A percentile compares a stretch with the other conserved stretches of the same genome.
Evolutionary conservation across 2,888 invertebrate species (phyloP).

Genomic region (Patella ulyssiponensis): DNA sequence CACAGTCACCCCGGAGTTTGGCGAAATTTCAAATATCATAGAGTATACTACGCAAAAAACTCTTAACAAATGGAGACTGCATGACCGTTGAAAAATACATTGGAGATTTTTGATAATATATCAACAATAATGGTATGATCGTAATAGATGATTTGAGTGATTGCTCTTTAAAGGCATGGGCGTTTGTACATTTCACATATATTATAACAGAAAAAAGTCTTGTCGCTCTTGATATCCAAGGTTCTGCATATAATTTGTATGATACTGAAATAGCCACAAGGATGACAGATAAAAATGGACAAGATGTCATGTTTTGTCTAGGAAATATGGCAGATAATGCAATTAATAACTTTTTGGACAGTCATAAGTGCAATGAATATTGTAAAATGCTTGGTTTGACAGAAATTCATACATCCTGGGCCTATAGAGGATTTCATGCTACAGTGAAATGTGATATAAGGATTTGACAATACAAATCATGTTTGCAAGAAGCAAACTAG

Average conservation of each 20-base stretch:
- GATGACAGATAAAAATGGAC: background rate
- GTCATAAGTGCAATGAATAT: background rate
- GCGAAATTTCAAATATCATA: background rate
- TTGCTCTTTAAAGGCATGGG: background rate
- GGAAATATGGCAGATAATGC: background rate
- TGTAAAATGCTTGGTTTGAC: background rate
- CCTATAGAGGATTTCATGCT: too few species aligned
- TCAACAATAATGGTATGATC: background rate
- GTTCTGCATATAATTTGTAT: background rate
- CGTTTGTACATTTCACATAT: conserved; percentile 7
- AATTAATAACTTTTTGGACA: background rate
- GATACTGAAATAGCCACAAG: background rate
- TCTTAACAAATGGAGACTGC: background rate
- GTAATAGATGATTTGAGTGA: background rate
- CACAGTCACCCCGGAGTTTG: background rate
- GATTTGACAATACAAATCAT: too few species aligned
- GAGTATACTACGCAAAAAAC: background rate
- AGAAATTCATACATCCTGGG: background rate
- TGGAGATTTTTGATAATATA: background rate
- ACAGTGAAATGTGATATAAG: too few species aligned
- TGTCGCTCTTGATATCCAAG: background rate
- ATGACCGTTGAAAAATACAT: background rate
- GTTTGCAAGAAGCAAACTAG: too few species aligned
- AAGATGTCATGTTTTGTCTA: background rate
- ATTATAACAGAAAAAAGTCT: background rate